phyloP scores from a whole-genome alignment of 2,113 vertebrate species.

The Pantherophis guttatus region DNA sequence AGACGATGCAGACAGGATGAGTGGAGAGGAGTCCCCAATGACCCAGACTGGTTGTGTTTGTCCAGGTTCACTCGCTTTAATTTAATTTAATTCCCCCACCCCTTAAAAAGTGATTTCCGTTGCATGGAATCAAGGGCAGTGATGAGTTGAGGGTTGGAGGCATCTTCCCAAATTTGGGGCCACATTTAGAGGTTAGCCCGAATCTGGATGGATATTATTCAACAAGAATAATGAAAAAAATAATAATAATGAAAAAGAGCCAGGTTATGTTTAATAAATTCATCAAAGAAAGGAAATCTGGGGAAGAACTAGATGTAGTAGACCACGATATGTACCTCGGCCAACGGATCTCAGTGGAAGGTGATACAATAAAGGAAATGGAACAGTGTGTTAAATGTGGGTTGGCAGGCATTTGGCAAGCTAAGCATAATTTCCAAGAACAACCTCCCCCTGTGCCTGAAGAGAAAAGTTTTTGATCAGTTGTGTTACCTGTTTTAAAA shows the following conservation, averaged over 20 bases:
- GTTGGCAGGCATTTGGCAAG: too few relatives aligned
- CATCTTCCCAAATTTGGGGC: neutral
- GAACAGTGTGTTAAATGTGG: neutral
- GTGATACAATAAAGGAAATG: neutral
- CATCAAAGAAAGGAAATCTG: neutral
- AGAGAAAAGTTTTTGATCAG: too few relatives aligned
- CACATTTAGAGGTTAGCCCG: too few relatives aligned
- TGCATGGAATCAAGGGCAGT: neutral
- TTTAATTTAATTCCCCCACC: neutral
- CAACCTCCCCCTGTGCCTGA: too few relatives aligned
- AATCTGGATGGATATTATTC: neutral
- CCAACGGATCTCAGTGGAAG: neutral
- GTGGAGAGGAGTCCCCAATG: conserved; percentile 46
- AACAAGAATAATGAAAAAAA: neutral
- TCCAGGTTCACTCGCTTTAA: neutral
- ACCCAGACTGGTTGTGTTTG: conserved; percentile 3
- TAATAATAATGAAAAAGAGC: neutral
- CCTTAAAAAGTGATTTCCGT: neutral
- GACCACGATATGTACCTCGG: neutral
- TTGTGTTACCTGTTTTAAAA: too few relatives aligned
- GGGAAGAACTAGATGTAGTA: neutral
- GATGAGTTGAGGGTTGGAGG: neutral
- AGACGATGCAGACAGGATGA: conserved; percentile 57
- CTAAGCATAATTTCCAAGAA: too few relatives aligned
- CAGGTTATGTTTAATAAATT: neutral